Evolutionary conservation across 2,113 vertebrate genomes (phyloP).

Genomic region (Apteryx owenii): DNA sequence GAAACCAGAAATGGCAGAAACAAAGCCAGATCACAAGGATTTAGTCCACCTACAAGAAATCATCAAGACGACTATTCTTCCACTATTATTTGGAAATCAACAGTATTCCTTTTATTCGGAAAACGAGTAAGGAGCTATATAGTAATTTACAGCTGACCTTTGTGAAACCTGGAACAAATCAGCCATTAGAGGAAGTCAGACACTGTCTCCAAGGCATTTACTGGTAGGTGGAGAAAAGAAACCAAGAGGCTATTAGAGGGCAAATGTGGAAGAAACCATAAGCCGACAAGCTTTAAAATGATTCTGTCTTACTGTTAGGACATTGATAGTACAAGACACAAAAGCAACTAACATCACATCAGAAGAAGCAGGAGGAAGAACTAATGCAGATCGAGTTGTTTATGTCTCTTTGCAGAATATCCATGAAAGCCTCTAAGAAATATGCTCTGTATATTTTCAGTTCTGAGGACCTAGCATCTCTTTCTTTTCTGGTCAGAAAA

Average conservation of each 20-base stretch:
- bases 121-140: not conserved
- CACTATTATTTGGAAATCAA: not conserved
- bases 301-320: not conserved
- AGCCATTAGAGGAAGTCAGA: not conserved
- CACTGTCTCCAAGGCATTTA: not conserved
- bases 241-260: not conserved
- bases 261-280: not conserved
- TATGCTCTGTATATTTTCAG: too few relatives aligned
- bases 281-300: not conserved
- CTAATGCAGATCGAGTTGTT: fast-evolving
- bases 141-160: not conserved
- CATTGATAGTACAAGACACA: not conserved
- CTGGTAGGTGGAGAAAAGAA: not conserved
- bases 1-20: not conserved
- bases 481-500: not conserved
- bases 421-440: not conserved
- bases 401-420: fast-evolving
- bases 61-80: not conserved
- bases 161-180: not conserved
- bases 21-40: not conserved
- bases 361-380: not conserved
- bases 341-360: not conserved
- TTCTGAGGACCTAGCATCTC: not conserved
- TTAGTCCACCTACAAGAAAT: too few relatives aligned
- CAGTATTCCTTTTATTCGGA: not conserved